Base-by-base conservation (phyloP, 2,113 vertebrate genomes). In the Tiliqua scincoides region DNA sequence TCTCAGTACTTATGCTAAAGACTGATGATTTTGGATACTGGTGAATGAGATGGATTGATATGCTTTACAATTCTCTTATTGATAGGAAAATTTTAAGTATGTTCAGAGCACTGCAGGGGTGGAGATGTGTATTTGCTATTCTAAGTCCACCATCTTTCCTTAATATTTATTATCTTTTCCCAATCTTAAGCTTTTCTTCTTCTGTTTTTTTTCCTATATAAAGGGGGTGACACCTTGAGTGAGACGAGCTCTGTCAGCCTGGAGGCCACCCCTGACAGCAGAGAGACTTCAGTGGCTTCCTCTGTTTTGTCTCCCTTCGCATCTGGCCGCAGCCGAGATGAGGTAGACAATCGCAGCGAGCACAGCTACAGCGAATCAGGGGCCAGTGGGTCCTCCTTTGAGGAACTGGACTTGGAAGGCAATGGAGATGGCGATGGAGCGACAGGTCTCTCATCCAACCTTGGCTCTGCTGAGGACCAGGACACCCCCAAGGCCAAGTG, bases 331-430 rank as follows among this genome's bases (percentile, higher is more conserved):
- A 96, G 96, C 85, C 95, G 96, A 92, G 96, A 97, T 65, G 97
- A 98, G 0, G 92, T 83, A 6, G 96, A 91, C 84, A 97, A 96
- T 87, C 95, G 91, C 88, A 97, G 97, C 0, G 97, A 97, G 93
- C 97, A 97, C 93, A 97, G 97, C 93, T 98, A 97, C 72, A 97
- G 97, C 8, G 98, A 97, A 89, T 99, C 99, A 0, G 93, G 98
- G 57, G 97, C 97, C 93, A 99, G 99, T 0, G 97, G 98, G 87
- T 99, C 99, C 0, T 99, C 99, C 86, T 99, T 99, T 2, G 98
- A 99, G 92, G 99, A 99, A 93, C 97, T 99, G 72, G 98, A 98
- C 94, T 96, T 98, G 95, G 98, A 99, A 91, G 96, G 81, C 4
- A 83, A 93, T 0, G 95, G 83, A 30, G 90, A 94, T 0, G 93